Evolutionary conservation across 2,888 invertebrate species (phyloP), one percentile per base, ranked within the genome.

Genomic region (Stenurella melanura): DNA sequence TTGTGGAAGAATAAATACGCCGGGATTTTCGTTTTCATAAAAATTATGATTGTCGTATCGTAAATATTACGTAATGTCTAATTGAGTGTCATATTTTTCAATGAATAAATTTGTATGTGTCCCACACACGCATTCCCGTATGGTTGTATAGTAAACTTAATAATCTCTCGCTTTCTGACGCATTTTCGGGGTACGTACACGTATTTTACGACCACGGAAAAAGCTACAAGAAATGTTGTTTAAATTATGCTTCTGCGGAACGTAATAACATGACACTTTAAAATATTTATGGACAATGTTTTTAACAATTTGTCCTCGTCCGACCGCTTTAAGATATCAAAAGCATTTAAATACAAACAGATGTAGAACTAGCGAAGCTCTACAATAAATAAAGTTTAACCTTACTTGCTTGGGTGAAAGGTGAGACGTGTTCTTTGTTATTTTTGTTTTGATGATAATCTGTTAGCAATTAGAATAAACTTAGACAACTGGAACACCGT

Each of bases 21-120:
- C 34, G 57, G 18, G 18, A 38, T 69, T 58, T 38, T 69, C 58
- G 34, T 34, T 69, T 69, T 58, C 69, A 18, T 69, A 58, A 57
- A 69, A 69, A 34, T 69, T 69, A 69, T 58, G 69, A 30, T 56
- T 68, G 26, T 26, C 26, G 56, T 38, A 34, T 19, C 69, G 30
- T 69, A 69, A 69, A 69, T 69, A 69, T 69, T 38, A 69, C 26
- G 56, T 58, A 69, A 69, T 57, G 57, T 69, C 64, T 64, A 64
- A 57, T 58, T 57, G 17, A 38, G 18, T 58, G 69, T 58, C 69
- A 21, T 18, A 17, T 57, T 69, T 69, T 69, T 69, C 56, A 56
- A 56, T 56, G 68, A 68, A 68, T 68, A 68, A 56, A 68, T 68
- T 68, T 56, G 56, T 56, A 56, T n/a, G 38, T 54, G 68, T 68